Percentiles rank a stretch among this genome's conserved stretches.
These are phyloP conservation scores for Gallinago stenura DNA, from an alignment of 2,797 vertebrate genomes.

Conservation along the genomic window DNA sequence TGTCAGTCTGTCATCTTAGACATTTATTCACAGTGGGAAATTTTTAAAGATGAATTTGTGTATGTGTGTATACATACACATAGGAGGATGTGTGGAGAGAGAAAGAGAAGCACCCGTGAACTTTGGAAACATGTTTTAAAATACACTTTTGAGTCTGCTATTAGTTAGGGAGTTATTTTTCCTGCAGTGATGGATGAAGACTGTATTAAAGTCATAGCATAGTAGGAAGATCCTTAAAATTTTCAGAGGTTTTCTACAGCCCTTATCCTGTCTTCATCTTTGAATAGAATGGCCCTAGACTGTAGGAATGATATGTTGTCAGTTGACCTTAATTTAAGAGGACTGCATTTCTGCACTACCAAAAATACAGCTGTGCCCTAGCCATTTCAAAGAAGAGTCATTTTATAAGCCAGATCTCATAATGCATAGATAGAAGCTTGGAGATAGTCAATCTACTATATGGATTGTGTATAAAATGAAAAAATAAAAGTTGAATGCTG, in stretches of 20 bases:
- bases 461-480: constrained; percentile 26
- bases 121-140: background rate
- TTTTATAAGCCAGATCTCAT: background rate
- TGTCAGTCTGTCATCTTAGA: background rate
- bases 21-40: background rate
- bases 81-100: no score
- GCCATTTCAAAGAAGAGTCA: background rate
- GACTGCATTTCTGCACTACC: background rate
- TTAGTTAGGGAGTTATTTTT: background rate
- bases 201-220: background rate
- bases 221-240: background rate
- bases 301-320: background rate
- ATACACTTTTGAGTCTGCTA: background rate
- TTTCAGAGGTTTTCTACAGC: background rate
- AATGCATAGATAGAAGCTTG: background rate
- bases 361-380: background rate
- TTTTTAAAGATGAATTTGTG: background rate
- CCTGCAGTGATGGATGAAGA: background rate
- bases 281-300: background rate
- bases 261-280: background rate
- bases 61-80: background rate
- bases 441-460: background rate
- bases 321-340: background rate
- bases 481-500: constrained; percentile 45
- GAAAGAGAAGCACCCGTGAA: background rate